Percentiles rank a stretch among this genome's conserved stretches.
phyloP scores from a whole-genome alignment of 2,113 vertebrate species.

The Hiodon tergisus region DNA sequence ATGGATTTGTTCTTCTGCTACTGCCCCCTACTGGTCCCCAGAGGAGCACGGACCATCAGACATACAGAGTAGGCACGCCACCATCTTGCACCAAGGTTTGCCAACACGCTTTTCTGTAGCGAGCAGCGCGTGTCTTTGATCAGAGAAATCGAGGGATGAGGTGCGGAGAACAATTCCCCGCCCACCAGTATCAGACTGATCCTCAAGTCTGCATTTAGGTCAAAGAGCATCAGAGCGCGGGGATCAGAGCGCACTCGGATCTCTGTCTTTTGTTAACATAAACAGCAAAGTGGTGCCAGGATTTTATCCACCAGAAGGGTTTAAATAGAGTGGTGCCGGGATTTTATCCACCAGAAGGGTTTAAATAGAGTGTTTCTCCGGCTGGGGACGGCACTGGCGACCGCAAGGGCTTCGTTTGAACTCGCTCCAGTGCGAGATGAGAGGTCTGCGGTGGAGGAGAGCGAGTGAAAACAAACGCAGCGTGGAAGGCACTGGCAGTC shows the following conservation, averaged over 20 bases:
- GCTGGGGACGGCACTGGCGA: background rate
- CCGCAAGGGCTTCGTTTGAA: background rate
- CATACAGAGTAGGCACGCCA: too few relatives aligned
- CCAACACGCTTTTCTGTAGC: too few relatives aligned
- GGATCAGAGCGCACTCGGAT: too few relatives aligned
- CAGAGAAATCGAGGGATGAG: too few relatives aligned
- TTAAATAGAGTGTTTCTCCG: background rate
- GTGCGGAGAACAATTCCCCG: too few relatives aligned
- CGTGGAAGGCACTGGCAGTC: background rate
- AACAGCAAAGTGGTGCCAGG: too few relatives aligned
- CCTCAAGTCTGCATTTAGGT: background rate
- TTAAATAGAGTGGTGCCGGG: background rate
- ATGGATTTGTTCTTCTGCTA: too few relatives aligned
- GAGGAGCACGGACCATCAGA: too few relatives aligned
- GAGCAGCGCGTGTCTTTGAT: too few relatives aligned
- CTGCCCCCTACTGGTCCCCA: too few relatives aligned
- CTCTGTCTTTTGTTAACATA: too few relatives aligned
- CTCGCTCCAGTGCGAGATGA: background rate
- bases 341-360: background rate
- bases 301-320: background rate
- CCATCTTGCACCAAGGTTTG: too few relatives aligned
- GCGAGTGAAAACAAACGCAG: background rate
- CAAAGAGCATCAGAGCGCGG: constrained; percentile 3
- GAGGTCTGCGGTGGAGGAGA: background rate
- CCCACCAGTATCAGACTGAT: background rate